These are phyloP conservation scores for Cherax quadricarinatus DNA, from an alignment of 1,140 invertebrate genomes.

Conservation along the genomic window DNA sequence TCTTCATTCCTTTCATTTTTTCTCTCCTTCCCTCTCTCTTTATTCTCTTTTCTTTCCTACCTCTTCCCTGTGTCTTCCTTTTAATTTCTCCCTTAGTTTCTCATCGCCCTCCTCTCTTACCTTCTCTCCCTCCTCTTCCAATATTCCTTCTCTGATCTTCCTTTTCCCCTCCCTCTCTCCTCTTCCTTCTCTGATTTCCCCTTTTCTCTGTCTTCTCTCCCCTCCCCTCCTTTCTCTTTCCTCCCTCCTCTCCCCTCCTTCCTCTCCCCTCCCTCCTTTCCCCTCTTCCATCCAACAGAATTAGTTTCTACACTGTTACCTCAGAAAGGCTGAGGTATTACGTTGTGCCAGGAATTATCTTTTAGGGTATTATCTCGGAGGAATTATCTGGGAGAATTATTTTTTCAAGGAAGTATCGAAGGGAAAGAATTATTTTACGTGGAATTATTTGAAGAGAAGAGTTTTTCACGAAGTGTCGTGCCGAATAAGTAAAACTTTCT, in stretches of 20 bases:
- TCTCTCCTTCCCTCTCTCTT: too few relatives aligned
- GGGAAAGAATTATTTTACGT: too few relatives aligned
- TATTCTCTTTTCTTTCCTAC: not conserved
- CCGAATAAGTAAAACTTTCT: too few relatives aligned
- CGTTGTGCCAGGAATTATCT: too few relatives aligned
- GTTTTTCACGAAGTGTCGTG: too few relatives aligned
- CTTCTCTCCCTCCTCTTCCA: not conserved
- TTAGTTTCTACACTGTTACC: too few relatives aligned
- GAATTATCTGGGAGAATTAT: too few relatives aligned
- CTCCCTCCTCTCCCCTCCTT: not conserved
- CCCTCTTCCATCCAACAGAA: not conserved
- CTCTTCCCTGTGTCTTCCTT: not conserved
- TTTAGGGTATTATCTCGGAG: too few relatives aligned
- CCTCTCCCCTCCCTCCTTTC: not conserved
- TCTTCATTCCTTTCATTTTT: not conserved
- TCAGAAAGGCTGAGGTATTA: too few relatives aligned
- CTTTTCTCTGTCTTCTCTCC: not conserved
- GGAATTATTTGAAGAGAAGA: too few relatives aligned
- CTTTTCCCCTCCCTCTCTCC: not conserved
- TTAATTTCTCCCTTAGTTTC: not conserved
- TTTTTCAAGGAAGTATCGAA: too few relatives aligned
- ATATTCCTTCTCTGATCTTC: not conserved
- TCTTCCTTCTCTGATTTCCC: not conserved
- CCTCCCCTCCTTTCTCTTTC: not conserved
- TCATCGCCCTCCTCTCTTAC: not conserved